Conservation (phyloP, 2,888 invertebrate genomes). For the Dasysyrphus tricinctus region DNA sequence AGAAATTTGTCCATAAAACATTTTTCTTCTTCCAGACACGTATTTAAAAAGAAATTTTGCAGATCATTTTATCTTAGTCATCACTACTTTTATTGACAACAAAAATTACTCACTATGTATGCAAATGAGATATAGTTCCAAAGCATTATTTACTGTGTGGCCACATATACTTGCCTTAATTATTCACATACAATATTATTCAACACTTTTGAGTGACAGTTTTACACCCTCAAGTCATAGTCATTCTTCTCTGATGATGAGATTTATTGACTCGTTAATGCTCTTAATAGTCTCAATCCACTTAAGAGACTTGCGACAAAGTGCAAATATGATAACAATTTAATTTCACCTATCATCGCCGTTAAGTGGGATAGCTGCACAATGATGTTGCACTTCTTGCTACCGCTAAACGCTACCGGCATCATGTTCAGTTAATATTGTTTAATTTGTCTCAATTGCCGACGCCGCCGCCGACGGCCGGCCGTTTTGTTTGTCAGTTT, state of each 20-base stretch:
- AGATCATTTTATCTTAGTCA: not conserved
- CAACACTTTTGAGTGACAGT: conserved; percentile 4
- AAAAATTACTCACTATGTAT: not conserved
- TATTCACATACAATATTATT: not conserved
- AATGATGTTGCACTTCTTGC: conserved; percentile 31
- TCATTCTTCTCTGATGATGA: not conserved
- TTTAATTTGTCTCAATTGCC: conserved; percentile 65
- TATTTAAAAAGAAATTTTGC: not conserved
- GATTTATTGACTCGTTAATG: conserved; percentile 14
- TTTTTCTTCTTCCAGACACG: conserved; percentile 3
- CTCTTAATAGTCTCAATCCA: not conserved
- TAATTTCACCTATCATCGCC: conserved; percentile 29
- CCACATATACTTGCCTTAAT: not conserved
- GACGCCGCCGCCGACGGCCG: not conserved
- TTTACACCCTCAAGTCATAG: not conserved
- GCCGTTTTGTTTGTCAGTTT: not conserved
- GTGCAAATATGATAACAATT: conserved; percentile 36
- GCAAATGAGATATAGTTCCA: not conserved
- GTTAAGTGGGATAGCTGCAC: conserved; percentile 27
- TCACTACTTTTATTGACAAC: not conserved
- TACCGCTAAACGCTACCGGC: not conserved
- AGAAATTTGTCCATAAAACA: not conserved
- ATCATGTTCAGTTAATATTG: conserved; percentile 30
- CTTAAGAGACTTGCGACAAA: conserved; percentile 3
- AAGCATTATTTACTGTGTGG: no score